Evolutionary conservation across 1,140 invertebrate genomes (phyloP), one percentile per base, ranked within the genome.

Genomic region (Zaprionus inermis): DNA sequence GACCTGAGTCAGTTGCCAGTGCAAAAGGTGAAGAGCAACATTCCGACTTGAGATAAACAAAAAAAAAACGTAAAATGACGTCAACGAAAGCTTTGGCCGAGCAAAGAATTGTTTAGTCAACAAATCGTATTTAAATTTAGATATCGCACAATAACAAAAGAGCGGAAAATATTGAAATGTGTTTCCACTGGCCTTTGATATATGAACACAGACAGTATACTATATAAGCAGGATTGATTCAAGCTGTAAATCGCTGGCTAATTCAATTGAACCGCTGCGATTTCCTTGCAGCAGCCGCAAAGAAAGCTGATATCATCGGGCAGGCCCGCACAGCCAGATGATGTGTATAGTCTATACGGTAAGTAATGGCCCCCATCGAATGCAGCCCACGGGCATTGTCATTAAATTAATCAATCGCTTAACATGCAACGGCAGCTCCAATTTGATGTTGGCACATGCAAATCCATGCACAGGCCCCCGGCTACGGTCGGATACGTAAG

Each of bases 331-430:
- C 41, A 56, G 32, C 22, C 61, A 34, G 36, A 9, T 20, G 57
- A 7, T 61, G 52, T 81, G 54, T 65, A 72, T 60, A 51, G 61
- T 67, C 54, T 65, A 72, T 36, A 65, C 16, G 38, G 56, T 41
- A 65, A 16, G 38, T 28, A 28, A 28, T 28, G 24, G 24, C 1
- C 24, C 24, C 24, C 24, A 28, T 28, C 24, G 24, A 0, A 28
- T 28, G 24, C 24, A 28, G 82, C 81, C 75, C 78, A 65, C 78
- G 78, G 81, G 79, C 76, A 86, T 82, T 82, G 79, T 88, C 72
- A 86, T 88, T 86, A 86, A 88, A 86, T 88, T 86, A 85, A 85
- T 82, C 82, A 85, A 85, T 55, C 83, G 83, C 68, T 82, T 76
- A 85, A 81, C 81, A 52, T 85, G 82, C 81, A 68, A 58, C 64